Percentiles rank a stretch among this genome's conserved stretches.
These are phyloP conservation scores for Chrysoperla carnea DNA, from an alignment of 1,140 invertebrate genomes.

Conservation along the genomic window DNA sequence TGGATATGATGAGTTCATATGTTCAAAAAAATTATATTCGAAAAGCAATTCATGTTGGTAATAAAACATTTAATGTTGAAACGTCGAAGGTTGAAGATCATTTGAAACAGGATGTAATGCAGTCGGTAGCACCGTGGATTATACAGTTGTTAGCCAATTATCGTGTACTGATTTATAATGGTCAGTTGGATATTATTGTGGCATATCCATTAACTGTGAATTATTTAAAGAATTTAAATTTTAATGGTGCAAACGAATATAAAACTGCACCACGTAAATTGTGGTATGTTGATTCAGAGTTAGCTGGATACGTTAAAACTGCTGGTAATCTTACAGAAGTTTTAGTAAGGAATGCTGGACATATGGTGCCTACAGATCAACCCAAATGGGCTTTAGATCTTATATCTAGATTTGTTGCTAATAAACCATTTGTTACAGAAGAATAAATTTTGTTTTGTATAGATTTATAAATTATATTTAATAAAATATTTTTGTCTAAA, in stretches of 20 bases:
- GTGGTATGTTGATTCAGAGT: conserved; percentile 44
- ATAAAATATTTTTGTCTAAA: too few species aligned
- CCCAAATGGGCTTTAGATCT: conserved; percentile 56
- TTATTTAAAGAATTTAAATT: conserved; percentile 45
- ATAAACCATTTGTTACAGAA: conserved; percentile 23
- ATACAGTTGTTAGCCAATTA: conserved; percentile 47
- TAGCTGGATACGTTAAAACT: conserved; percentile 55
- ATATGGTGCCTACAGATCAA: conserved; percentile 65
- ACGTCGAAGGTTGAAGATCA: conserved; percentile 38
- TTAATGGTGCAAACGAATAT: conserved; percentile 40
- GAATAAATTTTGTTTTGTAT: background rate
- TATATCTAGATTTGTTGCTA: conserved; percentile 52
- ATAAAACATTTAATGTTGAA: conserved; percentile 26
- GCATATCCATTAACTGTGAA: conserved; percentile 59
- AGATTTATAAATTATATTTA: too few species aligned
- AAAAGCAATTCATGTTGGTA: conserved; percentile 29
- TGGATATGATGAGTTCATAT: conserved; percentile 28
- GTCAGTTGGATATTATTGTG: conserved; percentile 72
- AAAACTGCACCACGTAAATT: conserved; percentile 34
- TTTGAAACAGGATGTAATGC: conserved; percentile 63
- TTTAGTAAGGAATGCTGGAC: conserved; percentile 57
- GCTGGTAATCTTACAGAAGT: conserved; percentile 59
- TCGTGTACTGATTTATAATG: conserved; percentile 56
- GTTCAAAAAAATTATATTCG: conserved; percentile 34
- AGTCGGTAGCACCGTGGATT: conserved; percentile 60